phyloP scores from a whole-genome alignment of 1,140 invertebrate genomes.

The Bathynomus jamesi region DNA sequence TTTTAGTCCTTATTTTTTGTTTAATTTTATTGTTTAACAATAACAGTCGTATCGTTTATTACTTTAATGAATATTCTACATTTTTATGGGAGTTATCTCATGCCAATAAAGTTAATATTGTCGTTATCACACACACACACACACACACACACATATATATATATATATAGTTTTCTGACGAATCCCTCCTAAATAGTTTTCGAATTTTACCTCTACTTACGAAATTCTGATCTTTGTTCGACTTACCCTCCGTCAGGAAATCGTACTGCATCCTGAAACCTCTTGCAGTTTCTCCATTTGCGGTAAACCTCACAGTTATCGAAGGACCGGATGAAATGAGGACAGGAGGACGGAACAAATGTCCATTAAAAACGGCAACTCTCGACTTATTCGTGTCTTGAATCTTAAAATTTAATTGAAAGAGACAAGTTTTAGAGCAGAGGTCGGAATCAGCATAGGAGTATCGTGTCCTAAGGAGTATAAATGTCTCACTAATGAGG shows the following conservation, averaged over 20 bases:
- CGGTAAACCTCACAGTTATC: constrained; percentile 58
- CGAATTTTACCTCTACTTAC: no score
- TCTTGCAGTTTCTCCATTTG: constrained; percentile 58
- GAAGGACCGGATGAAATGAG: constrained; percentile 57
- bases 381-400: constrained; percentile 62
- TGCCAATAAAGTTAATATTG: no score
- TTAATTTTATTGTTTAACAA: no score
- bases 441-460: background rate
- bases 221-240: no score
- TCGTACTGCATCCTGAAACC: constrained; percentile 62
- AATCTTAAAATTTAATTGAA: constrained; percentile 47
- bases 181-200: background rate
- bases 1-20: no score
- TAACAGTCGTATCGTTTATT: no score
- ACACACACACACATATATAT: constrained; percentile 1
- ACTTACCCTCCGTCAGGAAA: constrained; percentile 45
- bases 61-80: no score
- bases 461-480: background rate
- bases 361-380: constrained; percentile 57
- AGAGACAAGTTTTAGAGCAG: background rate
- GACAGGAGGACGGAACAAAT: constrained; percentile 59
- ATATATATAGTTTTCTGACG: background rate
- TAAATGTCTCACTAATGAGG: background rate
- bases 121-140: background rate
- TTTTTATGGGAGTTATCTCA: no score